These are phyloP conservation scores for Eubasilissa splendida DNA, from an alignment of 2,888 invertebrate species.

Conservation along the genomic window DNA sequence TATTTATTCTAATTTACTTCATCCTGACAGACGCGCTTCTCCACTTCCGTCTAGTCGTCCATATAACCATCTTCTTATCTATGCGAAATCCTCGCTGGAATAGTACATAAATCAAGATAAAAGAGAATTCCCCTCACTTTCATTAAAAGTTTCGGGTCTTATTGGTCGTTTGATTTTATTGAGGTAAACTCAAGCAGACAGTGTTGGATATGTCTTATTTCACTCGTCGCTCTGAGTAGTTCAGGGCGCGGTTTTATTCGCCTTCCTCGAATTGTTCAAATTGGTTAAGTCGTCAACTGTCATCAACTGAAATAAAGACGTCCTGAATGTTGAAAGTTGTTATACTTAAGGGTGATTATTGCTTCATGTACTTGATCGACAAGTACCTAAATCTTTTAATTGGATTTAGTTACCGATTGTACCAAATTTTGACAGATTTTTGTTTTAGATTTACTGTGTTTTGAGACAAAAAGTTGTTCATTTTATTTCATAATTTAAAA, in stretches of 20 bases:
- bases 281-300: constrained; percentile 12
- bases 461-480: no score
- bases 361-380: no score
- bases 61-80: not conserved
- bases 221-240: not conserved
- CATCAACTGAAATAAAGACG: constrained; percentile 8
- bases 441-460: no score
- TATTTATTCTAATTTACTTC: not conserved
- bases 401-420: no score
- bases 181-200: constrained; percentile 37
- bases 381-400: no score
- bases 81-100: constrained; percentile 3
- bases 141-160: constrained; percentile 53
- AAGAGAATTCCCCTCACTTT: constrained; percentile 44
- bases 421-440: no score
- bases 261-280: constrained; percentile 25
- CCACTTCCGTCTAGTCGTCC: not conserved
- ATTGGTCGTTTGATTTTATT: constrained; percentile 54
- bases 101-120: constrained; percentile 39
- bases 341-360: no score
- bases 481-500: no score
- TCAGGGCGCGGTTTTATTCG: constrained; percentile 21
- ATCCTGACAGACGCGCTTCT: not conserved
- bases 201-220: constrained; percentile 43
- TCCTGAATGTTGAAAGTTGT: not conserved